phyloP scores from a whole-genome alignment of 2,113 vertebrate species.

The Perca flavescens region DNA sequence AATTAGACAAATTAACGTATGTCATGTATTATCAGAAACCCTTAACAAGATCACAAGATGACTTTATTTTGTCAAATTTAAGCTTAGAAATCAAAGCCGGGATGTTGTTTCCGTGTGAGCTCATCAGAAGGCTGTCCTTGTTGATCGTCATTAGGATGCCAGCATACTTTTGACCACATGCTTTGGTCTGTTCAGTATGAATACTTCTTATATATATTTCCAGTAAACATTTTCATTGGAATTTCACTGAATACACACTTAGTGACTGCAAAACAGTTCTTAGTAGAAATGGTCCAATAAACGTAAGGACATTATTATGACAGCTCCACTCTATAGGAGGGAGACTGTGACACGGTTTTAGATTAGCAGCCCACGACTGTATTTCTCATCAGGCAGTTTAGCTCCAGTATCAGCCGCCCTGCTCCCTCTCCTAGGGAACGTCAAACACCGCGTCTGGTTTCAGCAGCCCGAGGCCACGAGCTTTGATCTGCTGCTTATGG shows the following conservation, averaged over 20 bases:
- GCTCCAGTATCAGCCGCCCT: constrained; percentile 18
- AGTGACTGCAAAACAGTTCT: background rate
- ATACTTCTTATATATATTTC: background rate
- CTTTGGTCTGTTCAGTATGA: background rate
- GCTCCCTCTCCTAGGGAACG: constrained; percentile 3
- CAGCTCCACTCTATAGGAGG: background rate
- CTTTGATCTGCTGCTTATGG: constrained; percentile 61
- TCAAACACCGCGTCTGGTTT: constrained; percentile 52
- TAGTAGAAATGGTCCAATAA: background rate
- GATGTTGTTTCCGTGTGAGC: background rate
- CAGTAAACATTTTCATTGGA: background rate
- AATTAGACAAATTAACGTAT: background rate
- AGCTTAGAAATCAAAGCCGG: background rate
- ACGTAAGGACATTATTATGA: background rate
- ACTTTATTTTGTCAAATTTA: background rate
- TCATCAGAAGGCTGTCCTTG: background rate
- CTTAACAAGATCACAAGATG: background rate
- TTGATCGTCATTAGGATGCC: background rate
- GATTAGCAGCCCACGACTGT: background rate
- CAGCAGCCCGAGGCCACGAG: constrained; percentile 28
- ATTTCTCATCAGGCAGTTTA: constrained; percentile 34
- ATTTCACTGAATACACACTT: background rate
- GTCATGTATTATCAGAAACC: background rate
- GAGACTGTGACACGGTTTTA: background rate
- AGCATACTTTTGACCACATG: background rate